Percentiles rank a stretch among this genome's conserved stretches.
Evolutionary conservation across 37 sponge, comb jelly and placozoan species (phyloP).

Genomic region (Diacarnus erythraeanus): DNA sequence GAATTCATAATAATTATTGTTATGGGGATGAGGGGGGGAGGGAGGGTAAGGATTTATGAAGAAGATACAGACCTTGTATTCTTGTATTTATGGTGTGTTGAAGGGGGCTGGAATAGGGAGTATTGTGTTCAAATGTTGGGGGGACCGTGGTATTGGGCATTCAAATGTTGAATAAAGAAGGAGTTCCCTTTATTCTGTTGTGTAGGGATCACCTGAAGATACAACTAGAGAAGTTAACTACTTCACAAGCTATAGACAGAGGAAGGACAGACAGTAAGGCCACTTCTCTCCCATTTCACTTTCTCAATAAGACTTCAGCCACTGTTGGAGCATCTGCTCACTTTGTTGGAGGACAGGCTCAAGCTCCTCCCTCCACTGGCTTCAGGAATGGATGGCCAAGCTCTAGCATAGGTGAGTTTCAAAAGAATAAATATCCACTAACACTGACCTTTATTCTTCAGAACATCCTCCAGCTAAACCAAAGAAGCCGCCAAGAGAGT

Average conservation of each 20-base stretch:
- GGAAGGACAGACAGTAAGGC: neutral
- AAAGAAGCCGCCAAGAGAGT: conserved; percentile 57
- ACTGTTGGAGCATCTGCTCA: neutral
- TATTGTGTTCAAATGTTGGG: no score
- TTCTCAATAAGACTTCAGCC: neutral
- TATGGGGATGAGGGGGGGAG: no score
- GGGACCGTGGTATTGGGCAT: neutral
- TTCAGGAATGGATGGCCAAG: neutral
- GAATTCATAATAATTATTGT: no score
- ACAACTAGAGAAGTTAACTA: conserved; percentile 9
- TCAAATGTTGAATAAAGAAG: neutral
- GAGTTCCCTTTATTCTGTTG: no score
- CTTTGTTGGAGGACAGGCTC: neutral
- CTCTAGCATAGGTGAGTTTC: neutral
- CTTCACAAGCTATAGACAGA: neutral
- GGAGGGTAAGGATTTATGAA: no score
- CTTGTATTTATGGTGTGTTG: no score
- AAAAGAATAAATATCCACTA: neutral
- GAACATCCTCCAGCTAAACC: conserved; percentile 59
- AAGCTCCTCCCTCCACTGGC: neutral
- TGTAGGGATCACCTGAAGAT: conserved; percentile 26
- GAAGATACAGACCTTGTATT: no score
- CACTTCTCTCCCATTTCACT: neutral
- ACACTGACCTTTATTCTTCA: neutral
- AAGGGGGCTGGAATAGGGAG: no score